A percentile compares a stretch with the other conserved stretches of the same genome.
Conservation (phyloP, 2,888 invertebrate species). For the Drosophila prostipennis region DNA sequence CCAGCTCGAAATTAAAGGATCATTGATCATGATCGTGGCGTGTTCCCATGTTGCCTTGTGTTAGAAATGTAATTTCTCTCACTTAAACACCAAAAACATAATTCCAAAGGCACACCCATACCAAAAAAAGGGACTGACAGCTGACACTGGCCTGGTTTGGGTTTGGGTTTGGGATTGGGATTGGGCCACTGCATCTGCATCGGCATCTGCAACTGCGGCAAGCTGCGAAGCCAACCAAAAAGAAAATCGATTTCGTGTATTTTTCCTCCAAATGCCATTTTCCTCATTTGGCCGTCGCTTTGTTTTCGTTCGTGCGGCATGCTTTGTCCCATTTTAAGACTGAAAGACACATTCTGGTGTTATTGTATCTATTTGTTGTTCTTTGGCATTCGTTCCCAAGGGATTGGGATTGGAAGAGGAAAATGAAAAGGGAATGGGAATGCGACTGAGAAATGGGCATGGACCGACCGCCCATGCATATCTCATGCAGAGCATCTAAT, state of each 20-base stretch:
- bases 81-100: conserved; percentile 58
- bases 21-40: conserved; percentile 23
- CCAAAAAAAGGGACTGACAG: conserved; percentile 50
- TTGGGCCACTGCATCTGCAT: conserved; percentile 26
- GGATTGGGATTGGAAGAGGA: conserved; percentile 56
- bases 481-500: conserved; percentile 69
- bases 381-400: conserved; percentile 48
- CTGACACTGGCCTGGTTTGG: conserved; percentile 71
- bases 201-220: conserved; percentile 49
- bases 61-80: conserved; percentile 47
- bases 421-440: no score
- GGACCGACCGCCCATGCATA: conserved; percentile 62
- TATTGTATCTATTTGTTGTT: conserved; percentile 41
- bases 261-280: conserved; percentile 70
- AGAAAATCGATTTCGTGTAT: conserved; percentile 68
- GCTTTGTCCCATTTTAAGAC: conserved; percentile 77
- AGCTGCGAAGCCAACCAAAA: conserved; percentile 41
- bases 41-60: conserved; percentile 20
- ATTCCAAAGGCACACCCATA: conserved; percentile 51
- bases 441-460: conserved; percentile 45
- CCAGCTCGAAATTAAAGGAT: conserved; percentile 21
- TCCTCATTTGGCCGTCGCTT: conserved; percentile 62
- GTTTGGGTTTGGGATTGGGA: neutral
- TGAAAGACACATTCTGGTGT: conserved; percentile 57
- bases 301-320: conserved; percentile 68